Conservation (phyloP, 2,888 invertebrate species). For the Sarcophaga caerulescens region DNA sequence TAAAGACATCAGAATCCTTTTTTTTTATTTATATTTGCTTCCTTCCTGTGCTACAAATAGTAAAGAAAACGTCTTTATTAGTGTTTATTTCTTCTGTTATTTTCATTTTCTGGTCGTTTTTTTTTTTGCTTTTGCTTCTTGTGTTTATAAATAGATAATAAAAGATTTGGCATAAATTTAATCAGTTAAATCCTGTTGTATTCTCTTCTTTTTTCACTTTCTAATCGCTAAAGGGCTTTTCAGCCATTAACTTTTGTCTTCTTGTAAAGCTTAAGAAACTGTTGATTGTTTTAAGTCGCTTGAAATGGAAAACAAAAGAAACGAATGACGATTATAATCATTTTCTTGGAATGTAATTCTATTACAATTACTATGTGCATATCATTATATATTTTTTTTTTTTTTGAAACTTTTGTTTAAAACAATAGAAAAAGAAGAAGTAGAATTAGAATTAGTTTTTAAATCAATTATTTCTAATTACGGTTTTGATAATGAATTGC, state of each 20-base stretch:
- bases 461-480: constrained; percentile 37
- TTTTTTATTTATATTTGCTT: too few relatives aligned
- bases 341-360: too few relatives aligned
- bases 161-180: constrained; percentile 49
- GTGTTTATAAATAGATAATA: constrained; percentile 19
- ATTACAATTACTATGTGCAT: background rate
- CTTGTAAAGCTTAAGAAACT: constrained; percentile 18
- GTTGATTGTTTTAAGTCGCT: constrained; percentile 48
- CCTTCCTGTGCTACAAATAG: too few relatives aligned
- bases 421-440: background rate
- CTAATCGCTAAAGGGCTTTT: background rate
- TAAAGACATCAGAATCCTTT: too few relatives aligned
- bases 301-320: background rate
- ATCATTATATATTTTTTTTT: constrained; percentile 32
- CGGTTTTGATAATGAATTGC: background rate
- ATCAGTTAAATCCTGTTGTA: background rate
- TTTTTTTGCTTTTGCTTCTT: too few relatives aligned
- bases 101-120: too few relatives aligned
- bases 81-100: too few relatives aligned
- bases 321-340: too few relatives aligned
- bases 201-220: background rate
- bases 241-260: background rate
- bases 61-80: too few relatives aligned
- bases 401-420: background rate
- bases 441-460: constrained; percentile 14